phyloP scores from a whole-genome alignment of 2,888 invertebrate genomes.

The Mesorhabditis belari region DNA sequence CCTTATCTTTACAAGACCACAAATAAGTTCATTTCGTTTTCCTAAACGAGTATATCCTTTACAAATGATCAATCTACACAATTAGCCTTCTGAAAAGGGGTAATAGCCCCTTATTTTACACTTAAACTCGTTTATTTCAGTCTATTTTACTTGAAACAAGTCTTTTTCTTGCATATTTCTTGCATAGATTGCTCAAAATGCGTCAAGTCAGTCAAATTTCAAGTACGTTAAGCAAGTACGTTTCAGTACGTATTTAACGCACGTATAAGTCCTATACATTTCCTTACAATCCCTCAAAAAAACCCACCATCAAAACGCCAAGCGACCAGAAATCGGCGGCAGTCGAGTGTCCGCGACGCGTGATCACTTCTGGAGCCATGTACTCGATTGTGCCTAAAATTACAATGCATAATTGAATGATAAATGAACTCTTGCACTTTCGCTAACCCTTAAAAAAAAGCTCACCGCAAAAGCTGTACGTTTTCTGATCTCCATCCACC shows the following conservation, averaged over 20 bases:
- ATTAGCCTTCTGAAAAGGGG: too few species aligned
- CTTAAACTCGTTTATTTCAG: too few species aligned
- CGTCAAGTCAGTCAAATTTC: too few species aligned
- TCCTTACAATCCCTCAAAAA: neutral
- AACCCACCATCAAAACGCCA: conserved; percentile 81
- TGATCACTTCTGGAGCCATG: conserved; percentile 96
- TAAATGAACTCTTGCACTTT: neutral
- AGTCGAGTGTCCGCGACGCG: conserved; percentile 91
- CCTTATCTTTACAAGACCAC: neutral
- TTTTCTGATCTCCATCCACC: conserved; percentile 69
- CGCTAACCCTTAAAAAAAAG: conserved; percentile 3
- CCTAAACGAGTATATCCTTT: too few species aligned
- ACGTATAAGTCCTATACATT: too few species aligned
- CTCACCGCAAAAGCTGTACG: conserved; percentile 57
- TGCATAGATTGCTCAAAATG: too few species aligned
- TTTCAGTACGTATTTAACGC: too few species aligned
- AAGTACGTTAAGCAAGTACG: too few species aligned
- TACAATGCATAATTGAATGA: neutral
- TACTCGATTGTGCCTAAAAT: conserved; percentile 88
- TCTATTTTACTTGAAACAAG: too few species aligned
- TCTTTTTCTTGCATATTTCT: too few species aligned
- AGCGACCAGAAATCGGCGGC: conserved; percentile 99
- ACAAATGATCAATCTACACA: too few species aligned
- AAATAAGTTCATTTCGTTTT: neutral
- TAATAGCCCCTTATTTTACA: too few species aligned